Base-by-base conservation (phyloP, 1,140 invertebrate genomes). In the Heliconius eleuchia region DNA sequence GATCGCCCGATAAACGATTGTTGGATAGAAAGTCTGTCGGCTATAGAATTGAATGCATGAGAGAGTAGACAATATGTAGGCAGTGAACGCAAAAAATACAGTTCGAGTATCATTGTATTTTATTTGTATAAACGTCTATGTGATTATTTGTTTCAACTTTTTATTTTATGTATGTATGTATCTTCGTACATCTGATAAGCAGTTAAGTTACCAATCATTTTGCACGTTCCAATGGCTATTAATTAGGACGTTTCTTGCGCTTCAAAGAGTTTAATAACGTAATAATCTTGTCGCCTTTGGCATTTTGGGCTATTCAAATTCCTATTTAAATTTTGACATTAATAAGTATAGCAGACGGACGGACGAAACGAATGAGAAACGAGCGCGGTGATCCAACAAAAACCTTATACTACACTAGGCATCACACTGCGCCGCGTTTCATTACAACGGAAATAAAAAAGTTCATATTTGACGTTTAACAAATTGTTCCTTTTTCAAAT, bases 401-500 rank as follows among this genome's bases (percentile, higher is more conserved):
- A 93, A 89, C 82, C 80, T 80, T 80, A 80, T 83, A 66, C 60
- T 66, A 88, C 87, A 89, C 91, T 92, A 94, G 91, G 86, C 90
- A 91, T 89, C 91, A 91, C 85, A 92, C 90, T 86, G 89, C 87
- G 88, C 84, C 81, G 85, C 85, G 88, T 92, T 93, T 90, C 91
- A 92, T 92, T 94, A 92, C 91, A 91, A 87, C 88, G 86, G 85
- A 90, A 91, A 91, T 91, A 93, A 93, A 94, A 66, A 94, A 91
- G 86, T 92, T 93, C 89, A 93, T 92, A 93, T 94, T 94, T 94
- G 93, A 94, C 93, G 93, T 94, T 94, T 94, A 94, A 94, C 93
- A 94, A 94, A 94, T 94, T 92, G 93, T 93, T 94, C 92, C 93
- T 93, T 94, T 94, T 94, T 94, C 90, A 94, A 93, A 94, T 94